phyloP scores from a whole-genome alignment of 2,888 invertebrate genomes.

The Petrolisthes cinctipes region DNA sequence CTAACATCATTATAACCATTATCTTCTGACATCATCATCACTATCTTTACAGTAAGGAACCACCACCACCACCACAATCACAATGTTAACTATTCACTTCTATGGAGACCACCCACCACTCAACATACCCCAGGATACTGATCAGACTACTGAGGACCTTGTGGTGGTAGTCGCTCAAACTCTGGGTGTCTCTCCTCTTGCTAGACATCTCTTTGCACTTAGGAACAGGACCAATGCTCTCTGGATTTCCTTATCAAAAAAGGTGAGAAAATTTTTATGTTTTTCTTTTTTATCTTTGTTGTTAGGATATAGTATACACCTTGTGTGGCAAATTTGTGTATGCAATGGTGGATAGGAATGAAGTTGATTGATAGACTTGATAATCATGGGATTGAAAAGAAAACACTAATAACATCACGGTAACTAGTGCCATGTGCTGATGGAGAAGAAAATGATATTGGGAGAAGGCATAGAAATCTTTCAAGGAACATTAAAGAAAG shows the following conservation, averaged over 20 bases:
- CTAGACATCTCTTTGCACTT: conserved; percentile 46
- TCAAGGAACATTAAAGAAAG: too few relatives aligned
- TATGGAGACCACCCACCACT: neutral
- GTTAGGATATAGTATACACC: neutral
- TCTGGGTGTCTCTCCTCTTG: conserved; percentile 28
- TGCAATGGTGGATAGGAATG: too few relatives aligned
- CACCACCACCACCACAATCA: conserved; percentile 20
- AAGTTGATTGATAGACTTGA: too few relatives aligned
- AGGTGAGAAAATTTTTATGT: neutral
- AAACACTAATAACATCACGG: too few relatives aligned
- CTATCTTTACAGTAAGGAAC: neutral
- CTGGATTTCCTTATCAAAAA: conserved; percentile 25
- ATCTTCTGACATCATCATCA: neutral
- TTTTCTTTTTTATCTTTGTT: neutral
- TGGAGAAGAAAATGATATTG: too few relatives aligned
- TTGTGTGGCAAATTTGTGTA: neutral
- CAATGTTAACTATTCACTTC: neutral
- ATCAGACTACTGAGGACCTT: conserved; percentile 33
- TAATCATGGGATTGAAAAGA: too few relatives aligned
- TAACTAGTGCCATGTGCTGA: too few relatives aligned
- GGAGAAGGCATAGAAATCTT: too few relatives aligned
- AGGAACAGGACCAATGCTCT: neutral
- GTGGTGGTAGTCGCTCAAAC: conserved; percentile 25
- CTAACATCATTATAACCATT: neutral
- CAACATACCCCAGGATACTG: neutral